Conservation (phyloP, 2,797 vertebrate species). For the Coregonus sp. region DNA sequence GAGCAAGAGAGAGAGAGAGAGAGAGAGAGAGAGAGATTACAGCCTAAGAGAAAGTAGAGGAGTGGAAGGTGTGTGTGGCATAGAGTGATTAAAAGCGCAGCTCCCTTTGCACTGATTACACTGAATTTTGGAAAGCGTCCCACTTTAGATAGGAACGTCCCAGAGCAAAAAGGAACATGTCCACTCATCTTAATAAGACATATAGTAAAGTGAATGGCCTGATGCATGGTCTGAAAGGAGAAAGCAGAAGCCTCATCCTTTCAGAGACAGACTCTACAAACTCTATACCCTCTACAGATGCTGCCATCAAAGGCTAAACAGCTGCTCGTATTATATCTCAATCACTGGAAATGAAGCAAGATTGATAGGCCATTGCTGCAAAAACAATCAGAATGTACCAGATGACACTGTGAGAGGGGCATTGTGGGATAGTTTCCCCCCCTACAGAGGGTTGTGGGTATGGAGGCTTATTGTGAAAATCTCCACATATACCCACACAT, state of each 20-base stretch:
- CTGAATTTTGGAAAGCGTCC: conserved; percentile 30
- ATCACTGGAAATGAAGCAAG: neutral
- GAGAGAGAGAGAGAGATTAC: conserved; percentile 20
- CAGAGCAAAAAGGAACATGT: conserved; percentile 22
- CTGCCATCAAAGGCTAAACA: conserved; percentile 42
- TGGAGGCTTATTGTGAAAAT: too few species aligned
- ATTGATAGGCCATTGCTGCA: conserved; percentile 1
- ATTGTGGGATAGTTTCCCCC: too few species aligned
- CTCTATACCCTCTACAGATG: conserved; percentile 38
- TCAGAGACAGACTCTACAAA: conserved; percentile 23
- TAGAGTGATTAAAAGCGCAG: conserved; percentile 33
- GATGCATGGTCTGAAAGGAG: conserved; percentile 36
- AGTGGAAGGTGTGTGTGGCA: conserved; percentile 24
- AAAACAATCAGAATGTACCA: neutral
- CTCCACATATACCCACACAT: too few species aligned
- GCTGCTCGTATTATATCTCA: conserved; percentile 29
- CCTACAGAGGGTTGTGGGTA: too few species aligned
- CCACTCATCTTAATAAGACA: conserved; percentile 3
- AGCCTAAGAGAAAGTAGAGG: conserved; percentile 6
- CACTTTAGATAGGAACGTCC: conserved; percentile 21
- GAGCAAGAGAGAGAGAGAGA: too few species aligned
- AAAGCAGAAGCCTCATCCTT: conserved; percentile 43
- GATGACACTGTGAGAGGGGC: too few species aligned
- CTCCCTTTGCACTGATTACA: conserved; percentile 32
- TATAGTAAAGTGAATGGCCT: conserved; percentile 7